phyloP scores from a whole-genome alignment of 2,888 invertebrate genomes.

The Cheilosia impressa region DNA sequence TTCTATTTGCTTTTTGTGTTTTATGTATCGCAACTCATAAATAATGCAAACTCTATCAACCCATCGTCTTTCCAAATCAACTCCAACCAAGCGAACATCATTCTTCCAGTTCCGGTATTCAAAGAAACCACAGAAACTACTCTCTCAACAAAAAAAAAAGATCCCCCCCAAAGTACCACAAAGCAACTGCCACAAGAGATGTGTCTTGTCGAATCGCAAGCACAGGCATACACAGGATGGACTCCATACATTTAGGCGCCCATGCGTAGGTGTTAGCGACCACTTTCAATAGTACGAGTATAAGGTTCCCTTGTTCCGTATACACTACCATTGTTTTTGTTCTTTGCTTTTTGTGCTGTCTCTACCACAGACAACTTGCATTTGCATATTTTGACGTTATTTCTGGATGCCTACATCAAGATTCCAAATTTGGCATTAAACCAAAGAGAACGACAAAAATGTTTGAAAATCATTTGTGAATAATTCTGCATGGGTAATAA shows the following conservation, averaged over 20 bases:
- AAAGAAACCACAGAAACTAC: conserved; percentile 3
- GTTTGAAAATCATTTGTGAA: conserved; percentile 41
- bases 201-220: conserved; percentile 43
- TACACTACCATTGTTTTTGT: background rate
- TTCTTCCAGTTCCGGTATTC: conserved; percentile 42
- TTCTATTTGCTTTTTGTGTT: background rate
- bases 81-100: conserved; percentile 3
- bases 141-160: conserved; percentile 7
- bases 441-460: conserved; percentile 25
- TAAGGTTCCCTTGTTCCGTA: conserved; percentile 41
- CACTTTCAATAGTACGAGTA: conserved; percentile 48
- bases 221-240: conserved; percentile 40
- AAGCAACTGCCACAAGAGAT: conserved; percentile 38
- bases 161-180: conserved; percentile 18
- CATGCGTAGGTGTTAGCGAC: conserved; percentile 63
- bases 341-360: conserved; percentile 12
- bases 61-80: background rate
- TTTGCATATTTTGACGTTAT: conserved; percentile 62
- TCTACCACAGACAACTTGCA: conserved; percentile 59
- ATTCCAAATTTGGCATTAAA: conserved; percentile 65
- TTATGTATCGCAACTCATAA: background rate
- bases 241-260: conserved; percentile 64
- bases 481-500: conserved; percentile 44
- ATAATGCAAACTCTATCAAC: background rate
- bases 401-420: conserved; percentile 22